phyloP scores from a whole-genome alignment of 2,113 vertebrate species.

The Spea bombifrons region DNA sequence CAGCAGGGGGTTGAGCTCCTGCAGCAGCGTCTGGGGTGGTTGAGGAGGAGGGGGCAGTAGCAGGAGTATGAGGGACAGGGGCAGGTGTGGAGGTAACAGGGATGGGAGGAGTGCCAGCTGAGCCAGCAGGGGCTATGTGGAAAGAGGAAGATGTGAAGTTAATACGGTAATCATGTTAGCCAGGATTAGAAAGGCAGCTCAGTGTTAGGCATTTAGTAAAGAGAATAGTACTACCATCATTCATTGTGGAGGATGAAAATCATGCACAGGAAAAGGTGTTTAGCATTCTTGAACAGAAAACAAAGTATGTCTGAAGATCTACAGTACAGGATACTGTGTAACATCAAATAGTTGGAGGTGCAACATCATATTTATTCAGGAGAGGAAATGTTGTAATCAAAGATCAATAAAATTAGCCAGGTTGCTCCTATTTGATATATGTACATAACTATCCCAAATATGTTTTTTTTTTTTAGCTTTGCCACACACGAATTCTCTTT shows the following conservation, averaged over 20 bases:
- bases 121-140: conserved; percentile 69
- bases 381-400: no score
- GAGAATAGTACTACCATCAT: conserved; percentile 35
- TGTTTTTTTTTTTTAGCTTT: no score
- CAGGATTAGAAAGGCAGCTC: conserved; percentile 59
- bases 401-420: no score
- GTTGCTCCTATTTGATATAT: no score
- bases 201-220: conserved; percentile 59
- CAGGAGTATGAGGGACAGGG: conserved; percentile 68
- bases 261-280: conserved; percentile 35
- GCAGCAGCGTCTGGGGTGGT: conserved; percentile 74
- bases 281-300: no score
- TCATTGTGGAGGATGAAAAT: conserved; percentile 50
- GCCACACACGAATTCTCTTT: no score
- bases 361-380: no score
- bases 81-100: conserved; percentile 71
- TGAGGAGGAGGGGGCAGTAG: conserved; percentile 67
- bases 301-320: no score
- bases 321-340: no score
- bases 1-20: conserved; percentile 80
- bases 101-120: conserved; percentile 77
- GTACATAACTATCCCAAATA: no score
- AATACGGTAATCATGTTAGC: conserved; percentile 67
- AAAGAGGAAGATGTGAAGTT: conserved; percentile 71
- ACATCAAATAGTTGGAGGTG: no score